phyloP scores from a whole-genome alignment of 2,797 vertebrate genomes.

The Gallinago stenura region DNA sequence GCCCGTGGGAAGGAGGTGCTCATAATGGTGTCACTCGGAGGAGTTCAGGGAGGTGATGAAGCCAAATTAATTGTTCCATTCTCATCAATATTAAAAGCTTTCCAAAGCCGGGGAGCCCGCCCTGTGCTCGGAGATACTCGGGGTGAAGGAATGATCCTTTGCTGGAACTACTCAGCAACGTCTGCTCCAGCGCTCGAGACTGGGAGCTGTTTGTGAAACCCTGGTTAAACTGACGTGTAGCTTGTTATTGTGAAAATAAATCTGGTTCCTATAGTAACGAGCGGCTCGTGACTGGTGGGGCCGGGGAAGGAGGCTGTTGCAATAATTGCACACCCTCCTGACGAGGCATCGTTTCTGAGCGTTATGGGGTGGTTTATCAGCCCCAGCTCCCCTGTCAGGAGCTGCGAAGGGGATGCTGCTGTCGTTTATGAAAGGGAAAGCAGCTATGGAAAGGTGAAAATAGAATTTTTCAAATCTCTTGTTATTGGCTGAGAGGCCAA shows the following conservation, averaged over 20 bases:
- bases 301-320: background rate
- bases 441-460: background rate
- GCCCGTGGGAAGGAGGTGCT: background rate
- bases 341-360: background rate
- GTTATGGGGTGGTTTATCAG: background rate
- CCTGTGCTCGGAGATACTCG: background rate
- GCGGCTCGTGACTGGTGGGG: background rate
- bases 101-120: background rate
- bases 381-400: background rate
- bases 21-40: rapidly evolving
- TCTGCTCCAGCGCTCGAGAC: background rate
- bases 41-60: background rate
- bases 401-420: background rate
- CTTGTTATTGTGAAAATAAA: slow-evolving; percentile 18
- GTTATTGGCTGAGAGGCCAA: background rate
- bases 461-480: background rate
- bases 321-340: background rate
- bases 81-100: background rate
- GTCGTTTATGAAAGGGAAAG: background rate
- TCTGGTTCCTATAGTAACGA: slow-evolving; percentile 40
- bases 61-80: background rate
- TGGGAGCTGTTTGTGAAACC: background rate
- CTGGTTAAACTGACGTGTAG: background rate
- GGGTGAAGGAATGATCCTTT: background rate
- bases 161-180: background rate